Evolutionary conservation across 2,797 vertebrate species (phyloP), one percentile per base, ranked within the genome.

Genomic region (Spinus olivaceus): DNA sequence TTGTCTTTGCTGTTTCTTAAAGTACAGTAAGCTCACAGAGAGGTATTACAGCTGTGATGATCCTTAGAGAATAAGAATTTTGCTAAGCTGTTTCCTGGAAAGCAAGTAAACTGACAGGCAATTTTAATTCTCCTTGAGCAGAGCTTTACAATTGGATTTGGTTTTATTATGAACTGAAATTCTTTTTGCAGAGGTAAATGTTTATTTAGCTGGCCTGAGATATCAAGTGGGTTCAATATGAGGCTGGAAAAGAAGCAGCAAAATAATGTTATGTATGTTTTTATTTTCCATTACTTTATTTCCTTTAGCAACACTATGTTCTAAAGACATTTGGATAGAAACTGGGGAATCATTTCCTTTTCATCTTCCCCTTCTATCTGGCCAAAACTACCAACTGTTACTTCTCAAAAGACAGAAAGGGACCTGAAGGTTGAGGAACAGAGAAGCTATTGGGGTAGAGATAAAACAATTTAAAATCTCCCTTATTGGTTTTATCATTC

Each of bases 51-150:
- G 42, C 65, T 65, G 42, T 76, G 54, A 92, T 71, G 79, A 81
- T 65, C 74, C 30, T 84, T 42, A 46, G 33, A 81, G 59, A 90
- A 56, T 17, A 81, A 37, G 81, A 67, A 71, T 86, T 84, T 88
- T 84, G 46, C 66, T 84, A 60, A 93, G 70, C 72, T 66, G 11
- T 69, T 93, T 86, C 69, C 53, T 92, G 66, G 56, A 94, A 92
- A 92, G 70, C 66, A 86, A 74, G 33, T 60, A 63, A 94, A 74
- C 65, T 42, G 73, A 12, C 46, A 93, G 65, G 71, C 28, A 78
- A 81, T 64, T 81, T 93, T 44, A 64, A 90, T 78, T 64, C 49
- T 81, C n/a, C 19, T 86, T 88, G 44, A 78, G 73, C 41, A 90
- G 76, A 88, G 54, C 35, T 56, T 90, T 90, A 37, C 22, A 64